Evolutionary conservation across 2,888 invertebrate genomes (phyloP).

Genomic region (Limnephilus lunatus): DNA sequence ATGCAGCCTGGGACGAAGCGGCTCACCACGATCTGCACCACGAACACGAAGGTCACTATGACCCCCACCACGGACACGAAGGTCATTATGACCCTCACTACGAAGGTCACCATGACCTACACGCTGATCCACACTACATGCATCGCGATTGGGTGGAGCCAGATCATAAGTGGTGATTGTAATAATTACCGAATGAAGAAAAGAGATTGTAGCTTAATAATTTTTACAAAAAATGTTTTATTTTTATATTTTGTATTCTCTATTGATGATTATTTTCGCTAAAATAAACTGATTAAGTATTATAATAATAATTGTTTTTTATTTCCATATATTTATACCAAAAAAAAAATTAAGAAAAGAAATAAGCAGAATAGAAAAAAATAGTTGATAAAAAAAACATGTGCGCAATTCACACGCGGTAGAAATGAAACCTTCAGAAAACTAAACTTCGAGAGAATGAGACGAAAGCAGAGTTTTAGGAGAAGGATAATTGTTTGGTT

Average conservation of each 20-base stretch:
- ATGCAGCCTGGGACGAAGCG: neutral
- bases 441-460: too few relatives aligned
- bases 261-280: neutral
- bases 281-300: neutral
- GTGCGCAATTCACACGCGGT: too few relatives aligned
- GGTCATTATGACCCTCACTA: neutral
- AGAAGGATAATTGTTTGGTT: too few relatives aligned
- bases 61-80: neutral
- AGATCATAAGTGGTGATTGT: neutral
- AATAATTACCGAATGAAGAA: neutral
- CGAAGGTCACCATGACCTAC: neutral
- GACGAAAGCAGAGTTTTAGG: too few relatives aligned
- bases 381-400: too few relatives aligned
- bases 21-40: neutral
- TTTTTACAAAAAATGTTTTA: neutral
- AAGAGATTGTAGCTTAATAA: neutral
- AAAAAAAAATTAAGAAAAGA: too few relatives aligned
- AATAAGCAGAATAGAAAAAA: too few relatives aligned
- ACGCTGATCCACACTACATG: neutral
- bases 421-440: too few relatives aligned
- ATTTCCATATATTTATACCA: too few relatives aligned
- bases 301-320: too few relatives aligned
- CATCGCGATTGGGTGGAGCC: neutral
- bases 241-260: neutral
- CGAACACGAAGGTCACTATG: neutral